phyloP scores from a whole-genome alignment of 1,140 invertebrate species.

The Gonatopus flavifemur region DNA sequence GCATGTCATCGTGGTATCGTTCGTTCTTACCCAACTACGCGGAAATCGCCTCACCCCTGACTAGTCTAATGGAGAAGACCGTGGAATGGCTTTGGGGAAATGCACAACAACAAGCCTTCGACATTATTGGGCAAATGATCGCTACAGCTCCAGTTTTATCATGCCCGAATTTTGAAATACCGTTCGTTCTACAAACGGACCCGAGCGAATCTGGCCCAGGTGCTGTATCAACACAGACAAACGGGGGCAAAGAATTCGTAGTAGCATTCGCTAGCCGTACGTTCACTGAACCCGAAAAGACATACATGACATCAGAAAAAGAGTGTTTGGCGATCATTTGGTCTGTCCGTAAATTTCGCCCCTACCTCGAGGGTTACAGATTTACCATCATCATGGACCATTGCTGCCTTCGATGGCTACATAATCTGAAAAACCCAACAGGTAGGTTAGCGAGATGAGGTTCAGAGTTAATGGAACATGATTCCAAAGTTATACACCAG shows the following conservation, averaged over 20 bases:
- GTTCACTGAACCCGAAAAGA: neutral
- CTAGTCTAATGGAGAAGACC: neutral
- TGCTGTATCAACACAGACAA: neutral
- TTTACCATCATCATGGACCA: neutral
- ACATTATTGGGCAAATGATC: neutral
- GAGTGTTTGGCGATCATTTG: too few relatives aligned
- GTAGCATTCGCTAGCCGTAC: neutral
- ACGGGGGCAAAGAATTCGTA: neutral
- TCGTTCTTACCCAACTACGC: constrained; percentile 19
- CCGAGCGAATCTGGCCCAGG: neutral
- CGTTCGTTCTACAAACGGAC: neutral
- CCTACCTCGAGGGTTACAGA: neutral
- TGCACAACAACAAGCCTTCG: neutral
- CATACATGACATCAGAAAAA: neutral
- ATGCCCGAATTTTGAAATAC: neutral
- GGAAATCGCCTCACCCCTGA: constrained; percentile 6
- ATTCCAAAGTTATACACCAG: neutral
- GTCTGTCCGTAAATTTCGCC: neutral
- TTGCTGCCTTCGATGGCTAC: neutral
- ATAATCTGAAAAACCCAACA: neutral
- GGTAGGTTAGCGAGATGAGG: neutral
- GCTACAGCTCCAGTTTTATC: too few relatives aligned
- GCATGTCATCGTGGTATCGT: constrained; percentile 30
- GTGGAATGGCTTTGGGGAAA: neutral
- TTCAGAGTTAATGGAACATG: neutral